Base-by-base conservation (phyloP, 1,140 invertebrate genomes). In the Drosophila parvula region DNA sequence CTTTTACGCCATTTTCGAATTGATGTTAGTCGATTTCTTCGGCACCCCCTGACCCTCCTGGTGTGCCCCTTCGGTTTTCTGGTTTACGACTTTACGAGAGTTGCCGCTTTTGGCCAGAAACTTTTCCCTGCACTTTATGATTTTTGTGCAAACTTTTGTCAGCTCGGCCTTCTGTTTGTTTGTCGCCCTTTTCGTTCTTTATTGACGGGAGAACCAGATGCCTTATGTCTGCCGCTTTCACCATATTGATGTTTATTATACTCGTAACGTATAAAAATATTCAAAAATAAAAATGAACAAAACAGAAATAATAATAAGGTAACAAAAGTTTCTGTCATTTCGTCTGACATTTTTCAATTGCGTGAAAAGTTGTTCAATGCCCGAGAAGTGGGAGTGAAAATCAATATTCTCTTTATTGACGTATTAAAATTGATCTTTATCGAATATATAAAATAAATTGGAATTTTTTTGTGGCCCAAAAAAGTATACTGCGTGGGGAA, bases 71-170 rank as follows among this genome's bases (percentile, higher is more conserved):
- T 30, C 30, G 57, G 41, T 61, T 71, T 36, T 70, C 70, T 77
- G 74, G 62, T 77, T 77, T 60, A 53, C 48, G 63, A 77, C 74
- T 76, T 68, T 53, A 40, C 55, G 73, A 76, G 47, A 36, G 36
- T 59, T 73, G 43, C 43, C 22, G 41, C 64, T 71, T 70, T 70
- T 71, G 67, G 50, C n/a, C 57, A 38, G 32, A 69, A 78, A 78
- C 63, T 78, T 78, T 76, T 78, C 48, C 63, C 63, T 70, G 74
- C 75, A 78, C 75, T 78, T 78, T 78, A 78, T 78, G 75, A 78
- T 78, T 78, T 78, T 78, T 78, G 64, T 28, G 44, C 75, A 78
- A 78, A 78, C 64, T 78, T 78, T 78, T 77, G 75, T 78, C 64
- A 78, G 64, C 51, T 59, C 56, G 56, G 74, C 56, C 57, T 61